A percentile compares a stretch with the other conserved stretches of the same genome.
These are phyloP conservation scores for Disparrhopalites patrizii DNA, from an alignment of 2,888 invertebrate species.

Conservation along the genomic window DNA sequence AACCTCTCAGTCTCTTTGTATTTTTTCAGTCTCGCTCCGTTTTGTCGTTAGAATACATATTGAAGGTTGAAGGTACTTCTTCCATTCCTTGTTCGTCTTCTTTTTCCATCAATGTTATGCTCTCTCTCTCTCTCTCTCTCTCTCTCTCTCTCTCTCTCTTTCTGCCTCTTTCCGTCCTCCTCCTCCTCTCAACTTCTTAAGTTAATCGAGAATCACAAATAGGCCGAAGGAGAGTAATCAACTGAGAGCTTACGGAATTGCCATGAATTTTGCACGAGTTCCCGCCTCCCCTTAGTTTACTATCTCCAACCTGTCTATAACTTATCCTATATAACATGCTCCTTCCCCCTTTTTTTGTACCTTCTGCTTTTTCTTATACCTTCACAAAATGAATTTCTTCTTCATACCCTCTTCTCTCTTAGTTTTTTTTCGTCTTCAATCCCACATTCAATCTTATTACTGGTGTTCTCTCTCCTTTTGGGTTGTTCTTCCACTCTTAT, in stretches of 20 bases:
- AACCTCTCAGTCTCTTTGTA: too few species aligned
- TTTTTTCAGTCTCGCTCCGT: too few species aligned
- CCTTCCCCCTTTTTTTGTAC: neutral
- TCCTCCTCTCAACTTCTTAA: constrained; percentile 2
- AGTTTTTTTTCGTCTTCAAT: neutral
- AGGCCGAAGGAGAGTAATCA: constrained; percentile 25
- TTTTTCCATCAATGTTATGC: constrained; percentile 29
- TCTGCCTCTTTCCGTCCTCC: constrained; percentile 13
- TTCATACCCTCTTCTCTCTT: neutral
- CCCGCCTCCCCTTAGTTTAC: constrained; percentile 16
- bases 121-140: constrained; percentile 5
- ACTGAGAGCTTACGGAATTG: constrained; percentile 16
- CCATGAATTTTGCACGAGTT: constrained; percentile 32
- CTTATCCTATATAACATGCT: neutral
- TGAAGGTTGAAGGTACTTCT: too few species aligned
- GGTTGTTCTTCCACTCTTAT: too few species aligned
- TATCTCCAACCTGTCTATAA: constrained; percentile 11
- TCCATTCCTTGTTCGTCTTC: too few species aligned
- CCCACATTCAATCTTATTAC: neutral
- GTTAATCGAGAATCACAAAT: constrained; percentile 28
- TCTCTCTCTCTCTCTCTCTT: neutral
- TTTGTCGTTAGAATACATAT: too few species aligned
- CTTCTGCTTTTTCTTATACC: neutral
- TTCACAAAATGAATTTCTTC: neutral
- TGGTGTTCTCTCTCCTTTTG: too few species aligned